Conservation (phyloP, 1,140 invertebrate genomes). For the Hyphantria cunea region DNA sequence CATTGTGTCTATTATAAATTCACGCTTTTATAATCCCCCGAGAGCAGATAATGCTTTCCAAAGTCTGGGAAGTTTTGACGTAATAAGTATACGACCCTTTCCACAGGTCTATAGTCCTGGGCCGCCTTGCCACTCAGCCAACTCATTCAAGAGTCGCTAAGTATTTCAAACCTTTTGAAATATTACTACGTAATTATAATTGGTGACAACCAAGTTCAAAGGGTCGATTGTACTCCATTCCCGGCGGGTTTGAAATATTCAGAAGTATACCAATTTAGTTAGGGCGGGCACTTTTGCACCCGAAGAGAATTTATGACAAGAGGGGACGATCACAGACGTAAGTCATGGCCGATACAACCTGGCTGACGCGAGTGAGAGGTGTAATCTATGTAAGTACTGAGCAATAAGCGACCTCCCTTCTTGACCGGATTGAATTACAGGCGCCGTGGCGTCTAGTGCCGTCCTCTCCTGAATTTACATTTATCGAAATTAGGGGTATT, state of each 20-base stretch:
- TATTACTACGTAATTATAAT: constrained; percentile 42
- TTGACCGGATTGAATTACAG: constrained; percentile 61
- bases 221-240: constrained; percentile 35
- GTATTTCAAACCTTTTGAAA: constrained; percentile 37
- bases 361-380: constrained; percentile 45
- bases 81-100: constrained; percentile 17
- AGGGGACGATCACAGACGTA: constrained; percentile 43
- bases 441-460: constrained; percentile 61
- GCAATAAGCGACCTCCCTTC: constrained; percentile 54
- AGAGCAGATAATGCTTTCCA: constrained; percentile 17
- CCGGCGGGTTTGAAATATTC: constrained; percentile 50
- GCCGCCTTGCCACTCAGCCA: constrained; percentile 3
- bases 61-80: constrained; percentile 20
- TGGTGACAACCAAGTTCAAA: constrained; percentile 38
- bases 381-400: constrained; percentile 55
- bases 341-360: constrained; percentile 53
- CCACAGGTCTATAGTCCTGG: constrained; percentile 5
- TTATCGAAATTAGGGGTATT: constrained; percentile 39
- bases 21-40: constrained; percentile 11
- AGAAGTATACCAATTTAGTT: constrained; percentile 62
- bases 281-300: constrained; percentile 53
- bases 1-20: constrained; percentile 9
- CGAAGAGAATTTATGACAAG: constrained; percentile 48
- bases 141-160: constrained; percentile 8
- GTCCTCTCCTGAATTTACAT: too few species aligned